Conservation (phyloP, 2,797 vertebrate genomes). For the Tarsius wallacei region DNA sequence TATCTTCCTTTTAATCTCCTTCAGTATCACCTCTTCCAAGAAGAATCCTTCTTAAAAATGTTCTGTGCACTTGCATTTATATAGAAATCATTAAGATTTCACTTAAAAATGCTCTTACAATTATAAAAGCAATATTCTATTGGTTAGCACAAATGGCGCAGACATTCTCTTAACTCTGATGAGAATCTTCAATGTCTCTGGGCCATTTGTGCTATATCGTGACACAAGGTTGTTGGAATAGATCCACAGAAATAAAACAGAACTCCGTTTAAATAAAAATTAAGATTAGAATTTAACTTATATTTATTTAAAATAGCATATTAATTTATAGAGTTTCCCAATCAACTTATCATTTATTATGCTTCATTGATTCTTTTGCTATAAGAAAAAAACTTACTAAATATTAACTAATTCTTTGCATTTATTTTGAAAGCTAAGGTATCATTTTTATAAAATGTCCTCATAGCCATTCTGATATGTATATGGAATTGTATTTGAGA, state of each 20-base stretch:
- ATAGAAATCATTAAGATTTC: background rate
- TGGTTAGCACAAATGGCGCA: background rate
- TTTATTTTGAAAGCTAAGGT: slow-evolving; percentile 8
- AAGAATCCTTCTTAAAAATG: background rate
- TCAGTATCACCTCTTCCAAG: background rate
- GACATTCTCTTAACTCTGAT: background rate
- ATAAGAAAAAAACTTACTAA: background rate
- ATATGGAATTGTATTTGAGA: background rate
- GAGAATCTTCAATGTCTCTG: background rate
- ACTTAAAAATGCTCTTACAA: background rate
- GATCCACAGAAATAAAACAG: slow-evolving; percentile 1
- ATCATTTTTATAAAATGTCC: background rate
- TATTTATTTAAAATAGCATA: background rate
- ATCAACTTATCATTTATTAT: background rate
- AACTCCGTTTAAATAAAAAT: background rate
- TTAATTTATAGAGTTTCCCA: background rate
- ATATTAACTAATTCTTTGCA: background rate
- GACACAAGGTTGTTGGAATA: background rate
- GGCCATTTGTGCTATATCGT: background rate
- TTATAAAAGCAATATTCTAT: background rate
- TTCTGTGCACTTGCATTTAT: background rate
- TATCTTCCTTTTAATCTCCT: background rate
- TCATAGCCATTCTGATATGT: background rate
- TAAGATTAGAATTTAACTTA: background rate
- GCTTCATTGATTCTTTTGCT: background rate